These are phyloP conservation scores for Hyaena hyaena DNA, from an alignment of 2,113 vertebrate genomes.

Conservation along the genomic window DNA sequence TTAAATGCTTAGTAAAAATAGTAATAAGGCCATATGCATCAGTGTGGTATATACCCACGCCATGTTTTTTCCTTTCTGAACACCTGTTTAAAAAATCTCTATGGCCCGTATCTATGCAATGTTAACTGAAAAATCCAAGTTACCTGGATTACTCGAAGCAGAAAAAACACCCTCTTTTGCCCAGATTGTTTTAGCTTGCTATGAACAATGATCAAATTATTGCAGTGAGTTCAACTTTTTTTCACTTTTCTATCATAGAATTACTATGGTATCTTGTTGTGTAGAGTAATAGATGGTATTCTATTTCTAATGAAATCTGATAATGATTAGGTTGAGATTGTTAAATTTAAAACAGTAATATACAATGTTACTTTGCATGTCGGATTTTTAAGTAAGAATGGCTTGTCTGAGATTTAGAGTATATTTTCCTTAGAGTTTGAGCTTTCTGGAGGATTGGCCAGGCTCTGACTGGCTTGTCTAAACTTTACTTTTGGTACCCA, in stretches of 20 bases:
- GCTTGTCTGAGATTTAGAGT: background rate
- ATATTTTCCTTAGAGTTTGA: background rate
- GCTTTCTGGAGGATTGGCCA: background rate
- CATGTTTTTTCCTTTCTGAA: background rate
- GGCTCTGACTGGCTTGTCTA: background rate
- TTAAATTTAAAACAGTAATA: conserved; percentile 8
- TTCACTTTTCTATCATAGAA: background rate
- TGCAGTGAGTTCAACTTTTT: background rate
- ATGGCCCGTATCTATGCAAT: background rate
- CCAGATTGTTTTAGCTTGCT: conserved; percentile 3
- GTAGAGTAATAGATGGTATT: background rate
- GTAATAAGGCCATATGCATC: background rate
- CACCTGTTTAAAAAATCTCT: background rate
- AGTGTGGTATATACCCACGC: background rate
- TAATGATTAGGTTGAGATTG: background rate
- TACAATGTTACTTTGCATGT: background rate
- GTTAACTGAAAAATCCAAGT: conserved; percentile 25
- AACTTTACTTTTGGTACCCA: background rate
- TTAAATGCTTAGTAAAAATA: conserved; percentile 70
- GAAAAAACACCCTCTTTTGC: background rate
- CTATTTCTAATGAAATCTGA: background rate
- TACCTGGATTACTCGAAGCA: background rate
- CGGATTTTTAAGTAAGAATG: background rate
- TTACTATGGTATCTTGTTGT: background rate
- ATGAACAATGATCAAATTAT: background rate